These are phyloP conservation scores for Acanthurus tractus DNA, from an alignment of 2,797 vertebrate species.

Conservation along the genomic window DNA sequence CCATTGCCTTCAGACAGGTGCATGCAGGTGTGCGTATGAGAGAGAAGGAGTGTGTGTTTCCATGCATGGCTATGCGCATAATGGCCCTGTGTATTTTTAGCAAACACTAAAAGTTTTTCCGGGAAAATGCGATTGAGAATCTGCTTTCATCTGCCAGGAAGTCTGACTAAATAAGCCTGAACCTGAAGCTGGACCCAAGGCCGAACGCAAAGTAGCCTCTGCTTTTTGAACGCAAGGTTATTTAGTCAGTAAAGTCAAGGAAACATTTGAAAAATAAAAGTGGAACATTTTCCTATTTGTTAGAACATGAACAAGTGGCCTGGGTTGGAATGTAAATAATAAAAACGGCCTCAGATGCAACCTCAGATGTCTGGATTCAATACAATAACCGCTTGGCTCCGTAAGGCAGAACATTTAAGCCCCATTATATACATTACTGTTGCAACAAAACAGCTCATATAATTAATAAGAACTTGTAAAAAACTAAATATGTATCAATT, in stretches of 20 bases:
- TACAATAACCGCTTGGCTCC: conserved; percentile 13
- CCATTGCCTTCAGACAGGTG: conserved; percentile 73
- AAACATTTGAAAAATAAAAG: conserved; percentile 2
- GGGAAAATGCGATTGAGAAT: conserved; percentile 79
- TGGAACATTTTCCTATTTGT: neutral
- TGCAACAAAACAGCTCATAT: conserved; percentile 66
- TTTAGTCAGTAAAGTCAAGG: neutral
- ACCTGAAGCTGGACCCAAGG: conserved; percentile 50
- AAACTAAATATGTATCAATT: conserved; percentile 59
- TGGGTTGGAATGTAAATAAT: conserved; percentile 14
- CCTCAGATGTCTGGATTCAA: conserved; percentile 36
- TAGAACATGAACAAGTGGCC: neutral
- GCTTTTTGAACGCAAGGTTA: neutral
- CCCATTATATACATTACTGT: conserved; percentile 46
- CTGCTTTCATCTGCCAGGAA: conserved; percentile 72
- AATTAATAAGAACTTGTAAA: conserved; percentile 56
- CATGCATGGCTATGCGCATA: conserved; percentile 67
- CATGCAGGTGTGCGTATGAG: conserved; percentile 29
- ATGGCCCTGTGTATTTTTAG: conserved; percentile 84
- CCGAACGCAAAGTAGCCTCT: conserved; percentile 35
- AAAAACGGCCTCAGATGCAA: conserved; percentile 23
- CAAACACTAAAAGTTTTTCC: conserved; percentile 75
- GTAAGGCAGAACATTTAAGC: conserved; percentile 50
- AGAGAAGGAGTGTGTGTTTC: conserved; percentile 24
- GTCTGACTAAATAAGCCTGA: conserved; percentile 32